A percentile compares a stretch with the other conserved stretches of the same genome.
phyloP scores from a whole-genome alignment of 2,888 invertebrate species.

The Yponomeuta sedellus region DNA sequence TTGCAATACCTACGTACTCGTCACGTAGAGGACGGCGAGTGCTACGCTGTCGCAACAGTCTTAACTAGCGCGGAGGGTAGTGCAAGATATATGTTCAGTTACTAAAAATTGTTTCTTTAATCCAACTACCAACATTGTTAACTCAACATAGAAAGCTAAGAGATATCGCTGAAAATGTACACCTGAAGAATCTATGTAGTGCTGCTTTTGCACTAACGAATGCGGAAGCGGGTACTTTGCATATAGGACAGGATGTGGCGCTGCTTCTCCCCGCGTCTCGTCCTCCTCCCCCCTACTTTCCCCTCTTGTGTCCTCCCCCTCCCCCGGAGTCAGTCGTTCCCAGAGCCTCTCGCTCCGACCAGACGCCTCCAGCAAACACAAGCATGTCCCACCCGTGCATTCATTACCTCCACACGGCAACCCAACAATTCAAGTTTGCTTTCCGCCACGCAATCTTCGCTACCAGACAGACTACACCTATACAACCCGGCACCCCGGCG shows the following conservation, averaged over 20 bases:
- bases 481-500: constrained; percentile 30
- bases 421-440: constrained; percentile 76
- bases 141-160: constrained; percentile 3
- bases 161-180: constrained; percentile 69
- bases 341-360: constrained; percentile 57
- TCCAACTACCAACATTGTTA: no score
- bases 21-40: no score
- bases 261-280: constrained; percentile 45
- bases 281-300: constrained; percentile 30
- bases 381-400: constrained; percentile 65
- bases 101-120: no score
- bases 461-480: constrained; percentile 64
- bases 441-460: constrained; percentile 72
- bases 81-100: no score
- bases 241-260: constrained; percentile 69
- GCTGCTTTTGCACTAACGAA: constrained; percentile 75
- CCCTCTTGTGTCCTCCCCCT: constrained; percentile 27
- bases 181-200: constrained; percentile 64
- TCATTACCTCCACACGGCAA: constrained; percentile 72
- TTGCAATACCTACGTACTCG: no score
- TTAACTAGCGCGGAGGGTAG: no score
- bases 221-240: constrained; percentile 74
- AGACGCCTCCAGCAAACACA: constrained; percentile 64
- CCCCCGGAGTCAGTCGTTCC: constrained; percentile 25
- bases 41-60: no score